A percentile compares a stretch with the other conserved stretches of the same genome.
These are phyloP conservation scores for Penaeus vannamei DNA, from an alignment of 1,140 invertebrate genomes.

Conservation along the genomic window DNA sequence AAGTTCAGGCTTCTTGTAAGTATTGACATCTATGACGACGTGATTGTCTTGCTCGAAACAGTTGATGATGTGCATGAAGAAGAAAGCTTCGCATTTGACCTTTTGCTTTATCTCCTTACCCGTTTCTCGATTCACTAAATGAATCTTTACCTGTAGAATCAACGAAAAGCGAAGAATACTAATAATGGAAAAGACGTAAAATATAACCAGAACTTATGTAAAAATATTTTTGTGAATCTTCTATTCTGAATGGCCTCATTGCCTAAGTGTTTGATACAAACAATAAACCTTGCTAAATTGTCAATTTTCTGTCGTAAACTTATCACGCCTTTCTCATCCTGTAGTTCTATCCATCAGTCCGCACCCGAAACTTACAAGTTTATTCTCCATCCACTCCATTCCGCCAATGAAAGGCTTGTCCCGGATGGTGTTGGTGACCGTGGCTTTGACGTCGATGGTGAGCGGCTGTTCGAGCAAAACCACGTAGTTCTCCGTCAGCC, in stretches of 20 bases:
- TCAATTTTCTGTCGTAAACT: background rate
- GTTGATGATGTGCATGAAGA: slow-evolving; percentile 92
- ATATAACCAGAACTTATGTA: no score
- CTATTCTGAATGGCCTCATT: no score
- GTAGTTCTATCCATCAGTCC: background rate
- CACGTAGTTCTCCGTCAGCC: slow-evolving; percentile 71
- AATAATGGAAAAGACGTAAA: no score
- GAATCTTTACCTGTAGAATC: slow-evolving; percentile 61
- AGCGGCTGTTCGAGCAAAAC: slow-evolving; percentile 71
- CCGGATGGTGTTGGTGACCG: slow-evolving; percentile 66
- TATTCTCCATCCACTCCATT: slow-evolving; percentile 66
- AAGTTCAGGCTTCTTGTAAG: slow-evolving; percentile 85
- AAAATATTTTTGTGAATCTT: no score
- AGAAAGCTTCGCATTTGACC: slow-evolving; percentile 80
- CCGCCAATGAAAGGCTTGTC: slow-evolving; percentile 66
- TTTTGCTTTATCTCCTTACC: slow-evolving; percentile 75
- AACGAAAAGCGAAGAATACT: background rate
- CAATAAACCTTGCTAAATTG: no score
- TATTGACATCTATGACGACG: slow-evolving; percentile 84
- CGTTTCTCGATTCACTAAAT: slow-evolving; percentile 79
- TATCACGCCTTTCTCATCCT: background rate
- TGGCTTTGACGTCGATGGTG: slow-evolving; percentile 66
- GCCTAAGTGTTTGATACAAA: no score
- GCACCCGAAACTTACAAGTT: slow-evolving; percentile 36
- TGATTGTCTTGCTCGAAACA: slow-evolving; percentile 84